phyloP scores from a whole-genome alignment of 1,140 invertebrate genomes.

The Brachionus paranguensis region DNA sequence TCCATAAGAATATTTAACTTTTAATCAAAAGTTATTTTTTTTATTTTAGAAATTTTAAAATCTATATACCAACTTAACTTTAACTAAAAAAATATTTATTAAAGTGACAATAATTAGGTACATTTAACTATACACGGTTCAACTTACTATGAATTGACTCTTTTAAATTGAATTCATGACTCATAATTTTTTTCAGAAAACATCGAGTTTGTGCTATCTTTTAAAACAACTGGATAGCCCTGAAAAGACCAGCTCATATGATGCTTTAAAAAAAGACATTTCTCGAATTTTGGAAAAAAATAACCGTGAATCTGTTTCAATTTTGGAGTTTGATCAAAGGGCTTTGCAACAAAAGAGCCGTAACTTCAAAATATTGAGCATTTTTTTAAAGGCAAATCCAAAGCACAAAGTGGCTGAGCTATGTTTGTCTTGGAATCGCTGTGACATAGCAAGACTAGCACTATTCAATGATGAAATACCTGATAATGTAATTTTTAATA shows the following conservation, averaged over 20 bases:
- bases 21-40: too few species aligned
- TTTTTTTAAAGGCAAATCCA: conserved; percentile 22
- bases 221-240: not conserved
- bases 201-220: not conserved
- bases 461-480: conserved; percentile 20
- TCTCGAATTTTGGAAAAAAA: not conserved
- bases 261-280: not conserved
- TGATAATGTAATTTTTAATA: not conserved
- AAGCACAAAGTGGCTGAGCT: conserved; percentile 17
- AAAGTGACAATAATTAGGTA: too few species aligned
- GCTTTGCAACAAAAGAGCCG: not conserved
- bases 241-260: not conserved
- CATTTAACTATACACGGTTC: too few species aligned
- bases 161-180: too few species aligned
- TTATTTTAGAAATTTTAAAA: too few species aligned
- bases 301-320: not conserved
- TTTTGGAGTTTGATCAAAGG: not conserved
- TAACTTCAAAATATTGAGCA: not conserved
- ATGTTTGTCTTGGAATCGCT: conserved; percentile 19
- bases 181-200: not conserved
- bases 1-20: too few species aligned
- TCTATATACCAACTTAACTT: too few species aligned
- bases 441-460: not conserved
- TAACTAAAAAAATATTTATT: too few species aligned
- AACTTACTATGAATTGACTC: too few species aligned